Evolutionary conservation across 1,140 invertebrate genomes (phyloP).

Genomic region (Tetramorium simillimum): DNA sequence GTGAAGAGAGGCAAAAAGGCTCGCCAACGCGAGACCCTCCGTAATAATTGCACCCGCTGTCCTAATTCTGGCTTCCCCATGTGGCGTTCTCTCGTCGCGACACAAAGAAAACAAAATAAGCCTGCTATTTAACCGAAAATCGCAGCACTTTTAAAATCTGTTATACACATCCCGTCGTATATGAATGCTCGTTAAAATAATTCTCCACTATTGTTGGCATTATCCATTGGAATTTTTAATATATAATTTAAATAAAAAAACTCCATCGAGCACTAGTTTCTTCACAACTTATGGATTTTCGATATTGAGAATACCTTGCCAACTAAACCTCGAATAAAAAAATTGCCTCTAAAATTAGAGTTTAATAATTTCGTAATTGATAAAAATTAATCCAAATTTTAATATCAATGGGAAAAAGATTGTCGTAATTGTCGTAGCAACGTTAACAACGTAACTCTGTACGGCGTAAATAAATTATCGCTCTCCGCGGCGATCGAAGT

Average conservation of each 20-base stretch:
- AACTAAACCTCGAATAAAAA: background rate
- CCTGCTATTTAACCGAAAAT: conserved; percentile 54
- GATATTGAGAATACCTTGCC: background rate
- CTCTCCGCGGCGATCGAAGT: background rate
- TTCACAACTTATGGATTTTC: background rate
- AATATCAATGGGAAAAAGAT: background rate
- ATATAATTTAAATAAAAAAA: background rate
- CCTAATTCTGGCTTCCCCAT: conserved; percentile 63
- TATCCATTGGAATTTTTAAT: background rate
- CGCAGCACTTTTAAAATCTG: conserved; percentile 7
- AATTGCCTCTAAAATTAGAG: background rate
- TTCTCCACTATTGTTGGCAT: background rate
- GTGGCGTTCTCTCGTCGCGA: conserved; percentile 39
- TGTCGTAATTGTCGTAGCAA: background rate
- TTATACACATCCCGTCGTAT: conserved; percentile 1
- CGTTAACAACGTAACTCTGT: background rate
- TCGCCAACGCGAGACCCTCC: conserved; percentile 40
- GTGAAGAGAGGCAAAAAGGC: conserved; percentile 49
- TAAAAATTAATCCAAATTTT: background rate
- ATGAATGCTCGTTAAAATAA: background rate
- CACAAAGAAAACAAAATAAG: conserved; percentile 55
- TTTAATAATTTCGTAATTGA: background rate
- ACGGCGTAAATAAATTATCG: background rate
- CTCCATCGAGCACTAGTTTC: background rate
- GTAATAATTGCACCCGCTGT: conserved; percentile 64